These are phyloP conservation scores for Andrena dorsata DNA, from an alignment of 2,888 invertebrate genomes.

Conservation along the genomic window DNA sequence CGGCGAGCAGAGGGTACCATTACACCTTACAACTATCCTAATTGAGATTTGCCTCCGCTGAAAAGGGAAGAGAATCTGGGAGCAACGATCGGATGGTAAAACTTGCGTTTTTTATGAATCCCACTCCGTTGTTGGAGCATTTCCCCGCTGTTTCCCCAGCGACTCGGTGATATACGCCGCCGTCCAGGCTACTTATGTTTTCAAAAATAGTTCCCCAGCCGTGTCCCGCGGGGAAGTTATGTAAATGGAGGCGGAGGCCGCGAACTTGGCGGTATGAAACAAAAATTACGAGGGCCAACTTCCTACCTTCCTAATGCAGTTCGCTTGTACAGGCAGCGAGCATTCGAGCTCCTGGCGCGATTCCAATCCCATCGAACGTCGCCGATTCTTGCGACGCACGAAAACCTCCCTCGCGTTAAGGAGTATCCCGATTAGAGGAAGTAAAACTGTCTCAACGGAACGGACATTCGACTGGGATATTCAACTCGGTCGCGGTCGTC, in stretches of 20 bases:
- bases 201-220: conserved; percentile 27
- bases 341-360: conserved; percentile 26
- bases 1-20: too few relatives aligned
- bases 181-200: conserved; percentile 17
- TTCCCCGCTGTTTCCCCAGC: not conserved
- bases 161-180: not conserved
- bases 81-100: not conserved
- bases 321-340: conserved; percentile 38
- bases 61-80: too few relatives aligned
- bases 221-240: conserved; percentile 35
- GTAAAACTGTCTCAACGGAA: not conserved
- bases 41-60: too few relatives aligned
- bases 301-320: conserved; percentile 54
- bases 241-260: conserved; percentile 33
- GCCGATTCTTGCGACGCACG: conserved; percentile 21
- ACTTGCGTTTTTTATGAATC: not conserved
- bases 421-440: not conserved
- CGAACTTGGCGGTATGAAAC: conserved; percentile 48
- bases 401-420: conserved; percentile 2
- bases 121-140: conserved; percentile 1
- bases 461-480: not conserved
- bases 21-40: too few relatives aligned
- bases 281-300: conserved; percentile 55
- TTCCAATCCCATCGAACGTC: conserved; percentile 27
- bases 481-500: not conserved